Evolutionary conservation across 2,797 vertebrate species (phyloP).

Genomic region (Typhlichthys eigenmanni): DNA sequence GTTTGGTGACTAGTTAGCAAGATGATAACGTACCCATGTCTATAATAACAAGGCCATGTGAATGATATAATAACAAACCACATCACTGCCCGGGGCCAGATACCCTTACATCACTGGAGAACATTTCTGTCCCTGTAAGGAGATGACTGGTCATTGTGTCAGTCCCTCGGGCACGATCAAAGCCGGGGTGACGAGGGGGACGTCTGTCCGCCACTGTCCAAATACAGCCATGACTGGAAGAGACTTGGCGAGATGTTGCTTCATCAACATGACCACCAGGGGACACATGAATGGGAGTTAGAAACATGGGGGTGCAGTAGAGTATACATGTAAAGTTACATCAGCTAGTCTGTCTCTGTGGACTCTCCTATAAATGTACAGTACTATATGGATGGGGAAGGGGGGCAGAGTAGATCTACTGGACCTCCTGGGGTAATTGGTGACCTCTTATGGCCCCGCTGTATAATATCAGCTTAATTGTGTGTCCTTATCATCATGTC

Average conservation of each 20-base stretch:
- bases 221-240: slow-evolving; percentile 48
- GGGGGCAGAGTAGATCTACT: too few species aligned
- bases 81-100: too few species aligned
- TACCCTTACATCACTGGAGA: too few species aligned
- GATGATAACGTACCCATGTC: too few species aligned
- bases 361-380: slow-evolving; percentile 10
- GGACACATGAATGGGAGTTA: slow-evolving; percentile 38
- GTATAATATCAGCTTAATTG: too few species aligned
- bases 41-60: too few species aligned
- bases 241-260: slow-evolving; percentile 39
- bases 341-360: neutral
- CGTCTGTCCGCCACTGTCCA: slow-evolving; percentile 31
- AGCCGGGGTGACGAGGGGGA: slow-evolving; percentile 22
- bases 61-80: too few species aligned
- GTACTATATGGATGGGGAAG: too few species aligned
- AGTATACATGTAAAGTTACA: slow-evolving; percentile 17
- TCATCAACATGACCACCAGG: slow-evolving; percentile 36
- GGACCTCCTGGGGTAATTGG: too few species aligned
- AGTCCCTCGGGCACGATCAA: slow-evolving; percentile 45
- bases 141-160: slow-evolving; percentile 37
- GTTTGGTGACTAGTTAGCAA: too few species aligned
- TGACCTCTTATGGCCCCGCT: too few species aligned
- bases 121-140: neutral
- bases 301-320: slow-evolving; percentile 14
- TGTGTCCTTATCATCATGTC: too few species aligned